phyloP scores from a whole-genome alignment of 2,888 invertebrate genomes.

The Diplazon laetatorius region DNA sequence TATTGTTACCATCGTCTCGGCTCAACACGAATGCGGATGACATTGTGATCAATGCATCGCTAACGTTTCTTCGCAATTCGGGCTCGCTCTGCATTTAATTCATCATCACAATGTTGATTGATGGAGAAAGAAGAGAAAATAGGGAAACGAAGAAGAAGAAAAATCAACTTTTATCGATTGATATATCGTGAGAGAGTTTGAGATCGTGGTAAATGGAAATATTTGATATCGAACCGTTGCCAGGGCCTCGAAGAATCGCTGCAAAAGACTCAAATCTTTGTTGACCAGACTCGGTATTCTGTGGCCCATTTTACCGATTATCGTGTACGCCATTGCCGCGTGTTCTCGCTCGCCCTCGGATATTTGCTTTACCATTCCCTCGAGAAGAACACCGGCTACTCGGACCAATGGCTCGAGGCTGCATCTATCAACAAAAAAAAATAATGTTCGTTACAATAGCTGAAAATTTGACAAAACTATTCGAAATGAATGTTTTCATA shows the following conservation, averaged over 20 bases:
- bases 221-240: constrained; percentile 82
- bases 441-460: too few relatives aligned
- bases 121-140: too few relatives aligned
- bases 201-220: too few relatives aligned
- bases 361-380: constrained; percentile 89
- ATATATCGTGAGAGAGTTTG: too few relatives aligned
- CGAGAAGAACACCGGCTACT: constrained; percentile 89
- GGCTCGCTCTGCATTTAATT: constrained; percentile 73
- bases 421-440: constrained; percentile 83
- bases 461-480: constrained; percentile 69
- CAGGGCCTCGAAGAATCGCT: constrained; percentile 83
- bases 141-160: too few relatives aligned
- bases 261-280: constrained; percentile 86
- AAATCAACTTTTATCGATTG: too few relatives aligned
- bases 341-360: constrained; percentile 86
- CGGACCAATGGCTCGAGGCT: constrained; percentile 85
- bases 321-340: constrained; percentile 89
- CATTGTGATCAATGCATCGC: constrained; percentile 78
- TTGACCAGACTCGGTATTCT: constrained; percentile 86
- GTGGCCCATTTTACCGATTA: constrained; percentile 88
- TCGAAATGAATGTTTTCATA: too few relatives aligned
- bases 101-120: not conserved
- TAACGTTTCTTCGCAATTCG: constrained; percentile 76
- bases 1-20: constrained; percentile 75
- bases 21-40: constrained; percentile 78